Evolutionary conservation across 2,888 invertebrate species (phyloP), one percentile per base, ranked within the genome.

Genomic region (Neocrepidodera transversa): DNA sequence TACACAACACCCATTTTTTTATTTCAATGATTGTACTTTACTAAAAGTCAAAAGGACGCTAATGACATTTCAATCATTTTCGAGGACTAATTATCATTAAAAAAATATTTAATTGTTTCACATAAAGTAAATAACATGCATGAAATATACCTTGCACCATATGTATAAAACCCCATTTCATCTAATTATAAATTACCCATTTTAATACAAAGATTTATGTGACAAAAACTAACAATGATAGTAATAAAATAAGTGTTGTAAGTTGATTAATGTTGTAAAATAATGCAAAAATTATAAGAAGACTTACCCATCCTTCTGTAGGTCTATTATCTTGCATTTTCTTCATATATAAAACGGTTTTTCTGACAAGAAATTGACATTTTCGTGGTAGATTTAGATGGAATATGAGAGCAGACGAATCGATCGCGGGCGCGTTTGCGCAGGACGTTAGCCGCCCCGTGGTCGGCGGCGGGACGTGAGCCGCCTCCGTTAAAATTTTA

Each of bases 351-450:
- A 73, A 70, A 68, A 62, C 63, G 67, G 71, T 70, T 72, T 74
- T 72, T 69, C 71, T 74, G 73, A 77, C 72, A 74, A 72, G 69
- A 76, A 76, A 75, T 75, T 78, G 78, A 77, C 78, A 78, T 79
- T 77, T 78, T 77, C 72, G 64, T 71, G 69, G 69, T 71, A 68
- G 70, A n/a, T 49, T 48, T 42, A 17, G 48, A 47, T 23, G 47
- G 47, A 49, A 49, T 52, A 43, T 32, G 38, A 52, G 28, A 43
- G 23, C 35, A 35, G 32, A 35, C 40, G 52, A 16, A 57, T 61
- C 57, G 56, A 61, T 61, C 49, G 23, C 38, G 7, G 43, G 20
- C 30, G 38, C 53, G 57, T 57, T 30, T 20, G 45, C 60, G 49
- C 40, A 30, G 16, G 16, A 2, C 42, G 47, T 38, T 17, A 16